Conservation (phyloP, 2,888 invertebrate species). For the Netelia inedita region DNA sequence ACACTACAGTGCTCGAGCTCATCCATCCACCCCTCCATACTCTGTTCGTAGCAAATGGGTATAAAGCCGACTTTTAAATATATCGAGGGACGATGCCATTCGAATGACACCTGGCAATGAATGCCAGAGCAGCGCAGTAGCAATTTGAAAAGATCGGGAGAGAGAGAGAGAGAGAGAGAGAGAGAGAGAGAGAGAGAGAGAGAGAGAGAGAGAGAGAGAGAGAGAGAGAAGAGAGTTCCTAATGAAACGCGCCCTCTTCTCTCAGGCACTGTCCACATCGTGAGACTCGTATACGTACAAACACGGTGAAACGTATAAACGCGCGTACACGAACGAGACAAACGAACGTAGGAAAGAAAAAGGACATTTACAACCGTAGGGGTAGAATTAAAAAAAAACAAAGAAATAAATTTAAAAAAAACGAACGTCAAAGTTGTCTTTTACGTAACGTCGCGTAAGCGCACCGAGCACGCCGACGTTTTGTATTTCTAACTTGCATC, state of each 20-base stretch:
- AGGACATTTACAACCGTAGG: constrained; percentile 35
- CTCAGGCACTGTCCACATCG: constrained; percentile 34
- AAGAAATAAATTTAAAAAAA: constrained; percentile 17
- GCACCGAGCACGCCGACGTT: background rate
- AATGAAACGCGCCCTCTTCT: constrained; percentile 59
- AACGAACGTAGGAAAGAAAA: constrained; percentile 35
- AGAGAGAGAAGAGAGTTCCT: constrained; percentile 18
- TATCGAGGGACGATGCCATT: too few relatives aligned
- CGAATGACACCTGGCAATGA: too few relatives aligned
- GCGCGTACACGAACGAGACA: constrained; percentile 14
- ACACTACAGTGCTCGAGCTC: too few relatives aligned
- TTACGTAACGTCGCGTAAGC: constrained; percentile 45
- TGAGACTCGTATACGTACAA: constrained; percentile 39
- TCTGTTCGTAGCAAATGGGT: too few relatives aligned
- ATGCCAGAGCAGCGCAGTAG: too few relatives aligned
- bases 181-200: constrained; percentile 20
- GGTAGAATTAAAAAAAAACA: too few relatives aligned
- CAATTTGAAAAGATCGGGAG: too few relatives aligned
- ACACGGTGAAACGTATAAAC: background rate
- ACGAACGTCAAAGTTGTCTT: constrained; percentile 53
- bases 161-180: constrained; percentile 33
- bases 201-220: constrained; percentile 41
- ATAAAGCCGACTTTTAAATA: too few relatives aligned
- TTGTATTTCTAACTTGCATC: background rate
- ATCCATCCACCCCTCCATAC: too few relatives aligned